Conservation (phyloP, 2,888 invertebrate genomes). For the Dryomyza anilis region DNA sequence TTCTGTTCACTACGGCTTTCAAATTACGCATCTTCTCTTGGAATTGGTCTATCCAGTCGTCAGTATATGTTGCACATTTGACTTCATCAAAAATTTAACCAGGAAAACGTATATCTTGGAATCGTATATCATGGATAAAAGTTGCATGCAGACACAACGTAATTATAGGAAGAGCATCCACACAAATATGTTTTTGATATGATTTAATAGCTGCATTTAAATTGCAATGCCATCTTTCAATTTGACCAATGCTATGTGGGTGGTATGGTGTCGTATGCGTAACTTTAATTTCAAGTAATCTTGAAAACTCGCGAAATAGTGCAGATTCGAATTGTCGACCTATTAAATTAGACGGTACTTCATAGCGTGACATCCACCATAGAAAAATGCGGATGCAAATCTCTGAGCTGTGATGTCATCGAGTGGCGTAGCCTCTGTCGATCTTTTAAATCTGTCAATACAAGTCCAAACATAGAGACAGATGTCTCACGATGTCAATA, state of each 20-base stretch:
- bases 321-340: neutral
- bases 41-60: too few relatives aligned
- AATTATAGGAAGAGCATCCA: neutral
- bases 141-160: neutral
- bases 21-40: too few relatives aligned
- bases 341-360: too few relatives aligned
- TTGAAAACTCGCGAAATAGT: neutral
- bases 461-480: neutral
- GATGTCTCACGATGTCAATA: constrained; percentile 9
- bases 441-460: constrained; percentile 5
- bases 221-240: neutral
- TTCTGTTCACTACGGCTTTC: too few relatives aligned
- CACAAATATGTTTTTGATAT: too few relatives aligned
- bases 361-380: too few relatives aligned
- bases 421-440: neutral
- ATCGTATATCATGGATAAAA: neutral
- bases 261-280: neutral
- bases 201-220: neutral
- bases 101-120: neutral
- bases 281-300: neutral
- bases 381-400: neutral
- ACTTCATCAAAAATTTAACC: neutral
- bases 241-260: neutral
- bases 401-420: neutral
- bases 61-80: neutral